Base-by-base conservation (phyloP, 2,797 vertebrate species). In the Otolemur crassicaudatus region DNA sequence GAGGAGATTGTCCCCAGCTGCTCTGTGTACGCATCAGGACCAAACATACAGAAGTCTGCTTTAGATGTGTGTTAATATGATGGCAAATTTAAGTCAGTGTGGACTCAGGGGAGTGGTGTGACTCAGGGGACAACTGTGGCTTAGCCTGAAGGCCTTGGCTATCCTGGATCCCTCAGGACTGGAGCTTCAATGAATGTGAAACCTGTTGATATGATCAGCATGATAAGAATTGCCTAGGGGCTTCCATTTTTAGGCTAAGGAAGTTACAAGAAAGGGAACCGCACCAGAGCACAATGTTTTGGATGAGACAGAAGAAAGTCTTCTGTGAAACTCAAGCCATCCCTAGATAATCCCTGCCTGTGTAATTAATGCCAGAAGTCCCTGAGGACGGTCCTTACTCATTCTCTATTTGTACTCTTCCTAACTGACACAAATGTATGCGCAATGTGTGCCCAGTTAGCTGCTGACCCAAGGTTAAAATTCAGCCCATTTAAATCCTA, bases 1-100 rank as follows among this genome's bases (percentile, higher is more conserved):
- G 84, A 84, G 81, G 90, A 93, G 82, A 92, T 46, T 97, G 87
- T 81, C 46, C 65, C 96, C 95, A 97, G 96, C 87, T 97, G 96
- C 81, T 97, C 65, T 87, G 75, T 85, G 40, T 90, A 67, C 69
- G 67, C 93, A 89, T 60, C 63, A 87, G 72, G 63, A 93, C 87
- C 81, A 96, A 87, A 82, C 29, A 53, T 40, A 40, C 40, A 67
- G 75, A 63, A 49, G 58, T 43, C 58, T 49, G 4, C 84, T 69
- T 9, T 9, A 40, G 80, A 49, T 19, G n/a, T 34, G 11, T 63
- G 77, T 94, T 97, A 76, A 70, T 2, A 0, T 67, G 58, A 93
- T n/a, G 69, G 72, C 90, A 97, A 46, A 75, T 65, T 77, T 67
- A 3, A 4, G 16, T 85, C 75, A 31, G 34, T 37, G 63, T 34